Conservation (phyloP, 2,888 invertebrate species). For the Nephrotoma appendiculata region DNA sequence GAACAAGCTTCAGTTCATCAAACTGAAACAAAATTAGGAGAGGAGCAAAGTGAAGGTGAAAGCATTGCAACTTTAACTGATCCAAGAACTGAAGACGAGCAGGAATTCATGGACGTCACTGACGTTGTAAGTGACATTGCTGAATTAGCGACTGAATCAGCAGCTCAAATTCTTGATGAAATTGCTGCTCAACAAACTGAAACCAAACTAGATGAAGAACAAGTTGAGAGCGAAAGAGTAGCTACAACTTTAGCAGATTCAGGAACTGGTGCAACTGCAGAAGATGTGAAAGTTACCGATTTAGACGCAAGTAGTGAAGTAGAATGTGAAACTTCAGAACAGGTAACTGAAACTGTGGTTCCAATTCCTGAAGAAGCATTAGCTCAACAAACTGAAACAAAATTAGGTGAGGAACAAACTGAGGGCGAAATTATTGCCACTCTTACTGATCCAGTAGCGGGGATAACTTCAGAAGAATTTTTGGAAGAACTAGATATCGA, state of each 20-base stretch:
- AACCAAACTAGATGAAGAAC: neutral
- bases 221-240: neutral
- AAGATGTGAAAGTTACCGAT: neutral
- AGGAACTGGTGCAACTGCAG: neutral
- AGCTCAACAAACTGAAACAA: neutral
- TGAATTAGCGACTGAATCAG: neutral
- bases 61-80: neutral
- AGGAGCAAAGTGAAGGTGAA: neutral
- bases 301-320: neutral
- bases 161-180: neutral
- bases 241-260: neutral
- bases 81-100: neutral
- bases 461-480: neutral
- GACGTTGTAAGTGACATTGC: neutral
- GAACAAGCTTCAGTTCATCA: neutral
- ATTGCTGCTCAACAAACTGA: neutral
- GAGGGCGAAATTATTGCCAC: neutral
- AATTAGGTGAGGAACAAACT: neutral
- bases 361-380: neutral
- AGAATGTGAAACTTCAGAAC: neutral
- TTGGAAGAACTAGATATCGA: neutral
- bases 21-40: neutral
- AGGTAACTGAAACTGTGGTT: neutral
- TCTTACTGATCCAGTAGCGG: neutral
- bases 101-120: neutral